Evolutionary conservation across 2,113 vertebrate species (phyloP), one percentile per base, ranked within the genome.

Genomic region (Tautogolabrus adspersus): DNA sequence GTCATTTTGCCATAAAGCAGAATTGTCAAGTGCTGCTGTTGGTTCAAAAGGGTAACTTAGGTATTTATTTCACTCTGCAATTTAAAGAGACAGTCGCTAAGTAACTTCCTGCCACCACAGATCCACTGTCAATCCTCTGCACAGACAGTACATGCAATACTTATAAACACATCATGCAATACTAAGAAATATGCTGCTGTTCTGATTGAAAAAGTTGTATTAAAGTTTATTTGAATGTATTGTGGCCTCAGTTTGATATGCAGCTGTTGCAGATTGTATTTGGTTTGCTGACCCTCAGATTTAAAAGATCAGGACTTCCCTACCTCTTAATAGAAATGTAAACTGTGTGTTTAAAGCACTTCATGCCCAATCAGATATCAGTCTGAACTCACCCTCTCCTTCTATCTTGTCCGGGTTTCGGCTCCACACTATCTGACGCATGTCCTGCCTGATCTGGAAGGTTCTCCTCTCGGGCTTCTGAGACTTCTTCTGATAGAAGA

Each of bases 401-500:
- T 97, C 96, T 63, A 95, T 72, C 62, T 96, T 97, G 86, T 96
- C 96, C 0, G 94, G 94, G 1, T 92, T 94, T 11, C 95, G 77
- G 73, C 91, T 95, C 96, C 96, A 97, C 82, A 94, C 88, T 55
- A 96, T 91, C 89, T 96, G 95, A 8, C 95, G 60, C 0, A 87
- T 95, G 75, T 95, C 95, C 81, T 93, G 77, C 67, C 84, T 92
- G 30, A 96, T 90, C 89, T 96, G 96, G 92, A 97, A 96, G 2
- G 94, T 96, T 63, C 95, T 95, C 44, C 96, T 91, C 91, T 96
- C 96, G 0, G 96, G 96, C 59, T 95, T 81, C 91, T 96, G 96
- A 0, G 95, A 96, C 66, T 97, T 96, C 85, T 96, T 96, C 91
- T 96, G 96, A 77, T 96, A 95, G 92, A 95, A 97, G 26, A 96